These are phyloP conservation scores for Cottus gobio DNA, from an alignment of 2,113 vertebrate genomes.

Conservation along the genomic window DNA sequence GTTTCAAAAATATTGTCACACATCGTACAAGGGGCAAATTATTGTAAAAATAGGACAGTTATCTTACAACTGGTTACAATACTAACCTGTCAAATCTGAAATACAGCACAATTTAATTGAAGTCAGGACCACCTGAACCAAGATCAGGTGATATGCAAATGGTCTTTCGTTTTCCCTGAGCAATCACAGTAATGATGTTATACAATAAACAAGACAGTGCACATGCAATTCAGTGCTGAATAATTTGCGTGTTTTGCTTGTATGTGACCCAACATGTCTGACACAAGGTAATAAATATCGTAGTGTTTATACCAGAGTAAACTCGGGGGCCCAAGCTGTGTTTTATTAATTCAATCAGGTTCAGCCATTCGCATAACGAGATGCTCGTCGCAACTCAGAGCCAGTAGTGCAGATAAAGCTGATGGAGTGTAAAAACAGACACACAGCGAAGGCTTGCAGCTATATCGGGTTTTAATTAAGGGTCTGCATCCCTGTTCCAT, in stretches of 20 bases:
- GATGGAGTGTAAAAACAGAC: slow-evolving; percentile 48
- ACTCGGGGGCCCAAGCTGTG: slow-evolving; percentile 4
- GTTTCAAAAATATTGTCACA: neutral
- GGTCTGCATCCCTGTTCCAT: slow-evolving; percentile 32
- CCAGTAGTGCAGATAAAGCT: slow-evolving; percentile 39
- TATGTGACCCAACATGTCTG: neutral
- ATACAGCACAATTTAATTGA: neutral
- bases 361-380: slow-evolving; percentile 18
- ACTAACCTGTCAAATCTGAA: too few species aligned
- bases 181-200: neutral
- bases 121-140: neutral
- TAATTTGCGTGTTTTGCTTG: neutral
- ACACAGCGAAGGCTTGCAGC: slow-evolving; percentile 30
- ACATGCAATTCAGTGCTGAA: neutral
- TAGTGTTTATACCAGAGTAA: neutral
- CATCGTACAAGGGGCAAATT: neutral
- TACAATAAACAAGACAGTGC: neutral
- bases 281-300: neutral
- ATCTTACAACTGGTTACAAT: too few species aligned
- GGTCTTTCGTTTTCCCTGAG: neutral
- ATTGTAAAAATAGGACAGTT: neutral
- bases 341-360: slow-evolving; percentile 44
- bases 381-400: neutral
- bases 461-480: slow-evolving; percentile 66
- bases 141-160: neutral